phyloP scores from a whole-genome alignment of 2,797 vertebrate species.

The Thripadectes ignobilis region DNA sequence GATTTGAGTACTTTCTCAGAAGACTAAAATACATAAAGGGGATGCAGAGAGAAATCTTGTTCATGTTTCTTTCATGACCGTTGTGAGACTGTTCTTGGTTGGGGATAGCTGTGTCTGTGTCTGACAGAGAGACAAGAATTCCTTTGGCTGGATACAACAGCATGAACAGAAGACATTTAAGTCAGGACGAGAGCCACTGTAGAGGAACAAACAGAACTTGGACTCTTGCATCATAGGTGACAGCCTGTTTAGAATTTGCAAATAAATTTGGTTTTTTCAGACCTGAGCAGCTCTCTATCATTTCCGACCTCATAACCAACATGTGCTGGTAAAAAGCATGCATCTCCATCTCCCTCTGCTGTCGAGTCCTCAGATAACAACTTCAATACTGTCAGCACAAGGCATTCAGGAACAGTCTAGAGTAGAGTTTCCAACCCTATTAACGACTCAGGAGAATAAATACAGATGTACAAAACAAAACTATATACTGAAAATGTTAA shows the following conservation, averaged over 20 bases:
- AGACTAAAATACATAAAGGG: neutral
- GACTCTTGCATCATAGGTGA: neutral
- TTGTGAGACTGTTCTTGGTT: neutral
- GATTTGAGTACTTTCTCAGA: neutral
- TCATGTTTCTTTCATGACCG: neutral
- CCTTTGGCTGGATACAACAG: neutral
- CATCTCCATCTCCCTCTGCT: constrained; percentile 58
- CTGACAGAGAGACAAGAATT: neutral
- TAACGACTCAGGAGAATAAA: neutral
- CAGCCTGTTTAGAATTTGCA: neutral
- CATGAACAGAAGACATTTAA: neutral
- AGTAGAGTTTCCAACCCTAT: neutral
- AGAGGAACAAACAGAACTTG: neutral
- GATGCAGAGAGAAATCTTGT: neutral
- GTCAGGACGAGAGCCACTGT: neutral
- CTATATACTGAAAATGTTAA: neutral
- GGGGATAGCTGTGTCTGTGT: neutral
- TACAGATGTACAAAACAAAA: neutral
- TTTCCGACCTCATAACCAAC: neutral
- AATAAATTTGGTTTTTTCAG: neutral
- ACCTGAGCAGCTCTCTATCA: neutral
- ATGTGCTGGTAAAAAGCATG: accelerated
- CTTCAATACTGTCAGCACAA: neutral
- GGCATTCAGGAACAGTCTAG: neutral
- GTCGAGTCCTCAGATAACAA: constrained; percentile 8